Evolutionary conservation across 2,888 invertebrate species (phyloP).

Genomic region (Pelosia muscerda): DNA sequence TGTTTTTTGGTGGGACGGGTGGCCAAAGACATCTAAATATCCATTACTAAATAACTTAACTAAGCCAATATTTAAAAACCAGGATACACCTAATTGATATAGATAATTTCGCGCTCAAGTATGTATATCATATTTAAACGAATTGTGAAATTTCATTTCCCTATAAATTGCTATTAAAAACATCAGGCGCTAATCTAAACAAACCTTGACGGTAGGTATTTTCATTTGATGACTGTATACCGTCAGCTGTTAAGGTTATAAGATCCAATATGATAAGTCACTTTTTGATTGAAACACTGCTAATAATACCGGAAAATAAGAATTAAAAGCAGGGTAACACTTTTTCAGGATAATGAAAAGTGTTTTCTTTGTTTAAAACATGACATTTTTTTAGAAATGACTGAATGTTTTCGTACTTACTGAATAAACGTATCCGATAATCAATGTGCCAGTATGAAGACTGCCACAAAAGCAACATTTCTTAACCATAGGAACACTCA

Average conservation of each 20-base stretch:
- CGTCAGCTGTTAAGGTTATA: slow-evolving; percentile 5
- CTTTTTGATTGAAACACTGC: not conserved
- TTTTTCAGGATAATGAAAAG: not conserved
- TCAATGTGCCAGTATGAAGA: slow-evolving; percentile 74
- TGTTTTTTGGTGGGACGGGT: too few relatives aligned
- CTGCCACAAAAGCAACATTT: slow-evolving; percentile 74
- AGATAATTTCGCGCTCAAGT: not conserved
- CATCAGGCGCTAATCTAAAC: slow-evolving; percentile 31
- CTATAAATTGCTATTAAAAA: slow-evolving; percentile 29
- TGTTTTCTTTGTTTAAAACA: not conserved
- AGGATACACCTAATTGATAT: not conserved
- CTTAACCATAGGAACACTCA: slow-evolving; percentile 80
- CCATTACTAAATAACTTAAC: too few relatives aligned
- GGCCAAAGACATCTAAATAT: too few relatives aligned
- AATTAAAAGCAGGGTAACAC: not conserved
- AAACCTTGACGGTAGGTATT: slow-evolving; percentile 25
- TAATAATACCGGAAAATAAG: not conserved
- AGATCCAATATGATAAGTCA: not conserved
- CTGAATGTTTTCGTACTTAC: slow-evolving; percentile 59
- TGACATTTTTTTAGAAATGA: not conserved
- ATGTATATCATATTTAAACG: not conserved
- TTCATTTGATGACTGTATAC: slow-evolving; percentile 23
- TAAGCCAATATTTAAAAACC: not conserved
- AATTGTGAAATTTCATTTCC: not conserved
- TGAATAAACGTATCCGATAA: slow-evolving; percentile 77